Base-by-base conservation (phyloP, 2,888 invertebrate species). In the Euzetes globulus region DNA sequence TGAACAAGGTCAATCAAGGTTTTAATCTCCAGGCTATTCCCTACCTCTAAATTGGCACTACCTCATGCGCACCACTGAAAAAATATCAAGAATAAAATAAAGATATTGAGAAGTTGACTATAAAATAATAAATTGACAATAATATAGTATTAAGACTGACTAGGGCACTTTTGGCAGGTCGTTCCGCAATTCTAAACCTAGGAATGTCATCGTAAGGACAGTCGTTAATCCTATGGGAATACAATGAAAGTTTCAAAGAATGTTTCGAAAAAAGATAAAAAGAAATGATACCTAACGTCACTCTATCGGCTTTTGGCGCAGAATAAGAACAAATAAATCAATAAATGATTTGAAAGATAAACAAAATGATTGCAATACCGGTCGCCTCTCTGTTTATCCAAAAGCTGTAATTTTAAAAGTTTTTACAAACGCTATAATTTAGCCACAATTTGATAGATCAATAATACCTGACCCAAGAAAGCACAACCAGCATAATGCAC, bases 161-260 rank as follows among this genome's bases (percentile, higher is more conserved):
- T 92, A 92, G 70, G 91, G 88, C 37, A 92, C 91, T 85, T 91
- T 91, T 6, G 91, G 91, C 75, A 92, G 84, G 83, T 91, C 91
- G 6, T 89, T 90, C 76, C 91, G 85, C 1, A 90, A 90, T 81
- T 91, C 90, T 78, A 91, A 83, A 7, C 91, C 91, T 76, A 91
- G 84, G 80, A 91, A 91, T 0, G 91, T 90, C 91, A 92, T 91
- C 13, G 91, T 91, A 74, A 92, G 84, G 9, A 92, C 91, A 0
- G 91, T 91, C 63, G 90, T 92, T 73, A 91, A 90, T 71, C 91
- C 89, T 89, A 45, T 19, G 13, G 2, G 1, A 68, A 6, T n/a
- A 22, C 17, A 68, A 22, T 22, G 22, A 45, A 37, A 29, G 5
- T 72, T 78, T 78, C 19, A 47, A 29, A 37, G 19, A 27, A 25